Evolutionary conservation across 2,797 vertebrate genomes (phyloP).

Genomic region (Lacerta bilineata): DNA sequence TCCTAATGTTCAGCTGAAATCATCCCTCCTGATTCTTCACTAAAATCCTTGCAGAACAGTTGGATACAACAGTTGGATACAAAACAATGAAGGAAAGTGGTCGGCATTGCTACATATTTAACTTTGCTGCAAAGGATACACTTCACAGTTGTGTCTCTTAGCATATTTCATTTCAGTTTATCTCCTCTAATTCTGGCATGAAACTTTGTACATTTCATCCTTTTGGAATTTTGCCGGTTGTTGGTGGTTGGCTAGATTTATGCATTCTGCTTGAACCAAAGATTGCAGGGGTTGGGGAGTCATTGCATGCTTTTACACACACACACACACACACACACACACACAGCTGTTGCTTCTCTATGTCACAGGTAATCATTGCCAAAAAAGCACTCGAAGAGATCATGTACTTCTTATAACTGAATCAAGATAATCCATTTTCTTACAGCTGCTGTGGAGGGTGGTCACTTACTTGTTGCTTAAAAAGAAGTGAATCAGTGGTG

Average conservation of each 20-base stretch:
- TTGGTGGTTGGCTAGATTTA: not conserved
- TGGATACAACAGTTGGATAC: not conserved
- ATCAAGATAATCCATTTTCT: conserved; percentile 7
- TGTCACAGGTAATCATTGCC: not conserved
- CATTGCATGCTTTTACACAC: not conserved
- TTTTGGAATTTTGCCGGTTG: not conserved
- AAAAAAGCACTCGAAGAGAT: not conserved
- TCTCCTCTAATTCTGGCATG: not conserved
- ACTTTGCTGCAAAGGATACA: no score
- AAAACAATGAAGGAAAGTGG: no score
- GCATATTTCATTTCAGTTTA: not conserved
- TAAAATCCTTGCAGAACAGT: not conserved
- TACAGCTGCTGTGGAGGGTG: not conserved
- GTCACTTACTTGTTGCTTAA: no score
- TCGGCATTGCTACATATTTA: no score
- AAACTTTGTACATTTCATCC: not conserved
- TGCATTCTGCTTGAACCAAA: not conserved
- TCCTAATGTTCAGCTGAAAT: not conserved
- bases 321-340: not conserved
- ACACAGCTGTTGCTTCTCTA: not conserved
- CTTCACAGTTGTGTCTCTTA: not conserved
- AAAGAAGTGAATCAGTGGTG: no score
- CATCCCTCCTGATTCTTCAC: not conserved
- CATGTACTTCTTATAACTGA: not conserved
- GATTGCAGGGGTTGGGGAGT: not conserved